Evolutionary conservation across 2,797 vertebrate species (phyloP), one percentile per base, ranked within the genome.

Genomic region (Gambusia yucatana): DNA sequence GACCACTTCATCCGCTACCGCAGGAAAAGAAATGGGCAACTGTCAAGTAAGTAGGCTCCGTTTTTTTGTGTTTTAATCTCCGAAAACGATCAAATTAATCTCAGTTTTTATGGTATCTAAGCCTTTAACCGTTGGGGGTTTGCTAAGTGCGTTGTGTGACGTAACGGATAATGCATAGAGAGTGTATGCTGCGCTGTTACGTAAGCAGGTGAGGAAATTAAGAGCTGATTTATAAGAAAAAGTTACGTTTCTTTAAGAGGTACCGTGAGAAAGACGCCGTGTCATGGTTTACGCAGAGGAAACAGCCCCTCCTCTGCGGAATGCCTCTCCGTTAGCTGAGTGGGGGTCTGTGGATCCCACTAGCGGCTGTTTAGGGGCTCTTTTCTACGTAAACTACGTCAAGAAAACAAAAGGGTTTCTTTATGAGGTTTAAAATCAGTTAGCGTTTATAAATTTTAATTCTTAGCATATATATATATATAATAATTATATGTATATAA

Each of bases 21-120:
- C n/a, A 52, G 72, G 72, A 76, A 36, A 67, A 0, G 84, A 77
- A 65, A 96, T 96, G 95, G 95, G 95, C 55, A 96, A 96, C 93
- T 95, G 93, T 75, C 95, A 96, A 78, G 95, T 96, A 96, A 77
- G 95, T 95, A 76, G 59, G 94, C 86, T 70, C 16, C 48, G 10
- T 44, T 69, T 67, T 13, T 75, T n/a, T 1, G 8, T 33, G 2
- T 28, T 39, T 57, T n/a, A 0, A 4, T 43, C 17, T 36, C 33
- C 0, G 3, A 67, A 71, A 36, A 44, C 13, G 3, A 3, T 1
- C 44, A 4, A 33, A 25, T 41, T 25, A 25, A 41, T 41, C 63
- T 25, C 63, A 13, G 36, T 39, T 48, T 39, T 30, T 10, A 36
- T 10, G 20, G 50, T 59, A 80, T 48, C 41, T 55, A 6, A n/a